Evolutionary conservation across 2,113 vertebrate genomes (phyloP), one percentile per base, ranked within the genome.

Genomic region (Psittacara wagleri): DNA sequence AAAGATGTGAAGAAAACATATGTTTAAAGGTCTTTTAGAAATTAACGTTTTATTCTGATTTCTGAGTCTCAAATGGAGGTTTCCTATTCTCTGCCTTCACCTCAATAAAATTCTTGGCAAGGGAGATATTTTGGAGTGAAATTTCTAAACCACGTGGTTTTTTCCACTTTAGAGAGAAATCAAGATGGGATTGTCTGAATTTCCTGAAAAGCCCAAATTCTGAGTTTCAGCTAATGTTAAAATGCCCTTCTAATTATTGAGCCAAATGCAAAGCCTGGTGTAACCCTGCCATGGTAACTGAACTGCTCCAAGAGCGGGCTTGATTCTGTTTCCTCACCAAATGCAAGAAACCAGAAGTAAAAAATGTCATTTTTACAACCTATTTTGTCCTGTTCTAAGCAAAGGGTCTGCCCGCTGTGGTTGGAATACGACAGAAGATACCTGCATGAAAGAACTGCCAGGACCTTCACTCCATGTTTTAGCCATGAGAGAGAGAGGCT

Each of bases 391-490:
- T 67, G 9, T 67, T 79, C 33, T 6, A 51, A 33, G 39, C 27
- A 43, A 49, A 48, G 27, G 2, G 1, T 29, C 33, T 49, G 17
- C n/a, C 41, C 24, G 5, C 4, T 2, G 1, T 13, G 69, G 43
- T 6, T 83, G 49, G 66, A 79, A 76, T 22, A 7, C 55, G 10
- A 16, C 27, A 78, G 41, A 72, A 85, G 39, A 51, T 70, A 9
- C 19, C 7, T 29, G 23, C 37, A 15, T 15, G 33, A 61, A 49
- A 80, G 49, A 72, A 66, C 24, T 54, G 16, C 63, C 75, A 63
- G 57, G 68, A 27, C 3, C 29, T 62, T 25, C 84, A 14, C 13
- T 41, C 9, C 29, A 25, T 15, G 31, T 7, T 63, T 15, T 49
- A 49, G 43, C 55, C 80, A 2, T 3, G 22, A 57, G 2, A 18